Conservation (phyloP, 2,888 invertebrate species). For the Drosophila anomalipes region DNA sequence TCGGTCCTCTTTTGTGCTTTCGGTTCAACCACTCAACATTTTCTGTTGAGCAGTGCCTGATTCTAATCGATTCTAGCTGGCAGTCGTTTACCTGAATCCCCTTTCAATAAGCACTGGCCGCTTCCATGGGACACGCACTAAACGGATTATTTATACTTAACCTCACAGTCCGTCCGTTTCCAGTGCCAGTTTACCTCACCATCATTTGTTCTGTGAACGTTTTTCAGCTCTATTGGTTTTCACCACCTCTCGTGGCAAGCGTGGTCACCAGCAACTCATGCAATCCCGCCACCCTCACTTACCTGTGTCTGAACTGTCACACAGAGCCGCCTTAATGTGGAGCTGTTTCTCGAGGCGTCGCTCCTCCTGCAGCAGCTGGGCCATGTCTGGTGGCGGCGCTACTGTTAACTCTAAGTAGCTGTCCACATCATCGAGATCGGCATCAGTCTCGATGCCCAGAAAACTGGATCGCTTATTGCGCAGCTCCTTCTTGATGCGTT, state of each 20-base stretch:
- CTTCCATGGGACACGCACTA: conserved; percentile 57
- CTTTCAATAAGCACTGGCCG: not conserved
- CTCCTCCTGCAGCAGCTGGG: conserved; percentile 92
- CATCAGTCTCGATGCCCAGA: conserved; percentile 92
- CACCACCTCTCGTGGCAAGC: not conserved
- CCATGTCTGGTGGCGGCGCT: conserved; percentile 92
- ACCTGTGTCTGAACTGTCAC: conserved; percentile 89
- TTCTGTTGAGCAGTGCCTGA: not conserved
- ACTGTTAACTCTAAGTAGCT: conserved; percentile 89
- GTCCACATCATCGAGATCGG: conserved; percentile 87
- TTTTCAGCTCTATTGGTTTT: conserved; percentile 54
- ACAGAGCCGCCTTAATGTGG: conserved; percentile 90
- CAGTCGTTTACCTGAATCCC: not conserved
- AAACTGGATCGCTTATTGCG: conserved; percentile 94
- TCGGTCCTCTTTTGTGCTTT: not conserved
- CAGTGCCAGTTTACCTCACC: conserved; percentile 10
- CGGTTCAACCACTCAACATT: not conserved
- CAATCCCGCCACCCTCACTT: conserved; percentile 43
- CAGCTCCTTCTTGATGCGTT: conserved; percentile 94
- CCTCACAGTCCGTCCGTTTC: conserved; percentile 40
- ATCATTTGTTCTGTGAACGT: conserved; percentile 37
- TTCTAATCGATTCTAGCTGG: not conserved
- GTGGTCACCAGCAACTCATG: not conserved
- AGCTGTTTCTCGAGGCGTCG: conserved; percentile 91
- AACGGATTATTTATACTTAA: conserved; percentile 79